Percentiles rank a stretch among this genome's conserved stretches.
Conservation (phyloP, 2,113 vertebrate genomes). For the Neogobius melanostomus region DNA sequence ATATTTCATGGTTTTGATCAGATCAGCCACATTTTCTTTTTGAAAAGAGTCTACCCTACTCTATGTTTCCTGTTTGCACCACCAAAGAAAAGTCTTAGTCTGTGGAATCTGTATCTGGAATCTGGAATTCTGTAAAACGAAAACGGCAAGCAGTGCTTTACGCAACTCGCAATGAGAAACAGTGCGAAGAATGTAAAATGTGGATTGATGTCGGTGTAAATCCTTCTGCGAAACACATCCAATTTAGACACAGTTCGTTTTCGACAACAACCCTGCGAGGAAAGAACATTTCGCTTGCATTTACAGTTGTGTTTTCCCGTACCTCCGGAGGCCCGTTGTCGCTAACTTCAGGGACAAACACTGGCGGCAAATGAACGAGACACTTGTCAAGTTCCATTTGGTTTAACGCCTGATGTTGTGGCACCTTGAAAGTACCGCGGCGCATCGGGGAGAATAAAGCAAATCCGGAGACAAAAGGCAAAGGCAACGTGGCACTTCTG, state of each 20-base stretch:
- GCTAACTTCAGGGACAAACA: constrained; percentile 61
- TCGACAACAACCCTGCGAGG: background rate
- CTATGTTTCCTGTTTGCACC: too few species aligned
- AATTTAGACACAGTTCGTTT: background rate
- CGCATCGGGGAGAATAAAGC: constrained; percentile 57
- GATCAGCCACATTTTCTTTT: too few species aligned
- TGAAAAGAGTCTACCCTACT: too few species aligned
- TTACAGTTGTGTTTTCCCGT: constrained; percentile 55
- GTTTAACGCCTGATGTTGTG: constrained; percentile 35
- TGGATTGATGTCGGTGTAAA: background rate
- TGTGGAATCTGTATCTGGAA: too few species aligned
- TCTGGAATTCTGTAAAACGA: too few species aligned
- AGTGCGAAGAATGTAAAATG: too few species aligned
- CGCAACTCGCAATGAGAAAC: too few species aligned
- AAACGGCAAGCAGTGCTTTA: too few species aligned
- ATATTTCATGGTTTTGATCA: too few species aligned
- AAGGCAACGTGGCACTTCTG: constrained; percentile 53
- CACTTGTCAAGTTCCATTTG: constrained; percentile 73
- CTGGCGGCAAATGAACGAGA: constrained; percentile 64
- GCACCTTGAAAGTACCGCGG: constrained; percentile 60
- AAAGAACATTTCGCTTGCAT: constrained; percentile 39
- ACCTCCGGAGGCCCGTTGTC: constrained; percentile 49
- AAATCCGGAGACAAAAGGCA: constrained; percentile 56
- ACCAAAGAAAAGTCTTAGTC: too few species aligned
- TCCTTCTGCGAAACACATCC: background rate